A percentile compares a stretch with the other conserved stretches of the same genome.
Conservation (phyloP, 1,140 invertebrate genomes). For the Lordiphosa mommai region DNA sequence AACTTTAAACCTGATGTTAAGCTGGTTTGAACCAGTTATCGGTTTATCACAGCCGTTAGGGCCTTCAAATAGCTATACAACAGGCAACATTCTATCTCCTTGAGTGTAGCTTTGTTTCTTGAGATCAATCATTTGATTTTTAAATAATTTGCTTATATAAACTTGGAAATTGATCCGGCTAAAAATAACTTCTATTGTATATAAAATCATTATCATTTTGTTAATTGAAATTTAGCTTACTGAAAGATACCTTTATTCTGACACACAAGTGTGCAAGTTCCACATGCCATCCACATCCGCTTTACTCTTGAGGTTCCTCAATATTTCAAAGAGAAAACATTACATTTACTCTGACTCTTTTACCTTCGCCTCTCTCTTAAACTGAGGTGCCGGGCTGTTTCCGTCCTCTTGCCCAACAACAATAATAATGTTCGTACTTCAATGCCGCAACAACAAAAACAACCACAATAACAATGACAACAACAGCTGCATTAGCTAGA, state of each 20-base stretch:
- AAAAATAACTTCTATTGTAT: no score
- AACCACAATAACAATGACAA: constrained; percentile 22
- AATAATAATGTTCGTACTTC: constrained; percentile 21
- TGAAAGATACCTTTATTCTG: background rate
- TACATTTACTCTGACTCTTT: constrained; percentile 4
- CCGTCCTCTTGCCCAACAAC: constrained; percentile 38
- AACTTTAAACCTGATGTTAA: no score
- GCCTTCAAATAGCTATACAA: no score
- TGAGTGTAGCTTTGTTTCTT: no score
- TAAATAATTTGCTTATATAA: no score
- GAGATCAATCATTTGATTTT: no score
- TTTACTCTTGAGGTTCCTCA: background rate
- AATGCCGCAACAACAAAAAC: constrained; percentile 39
- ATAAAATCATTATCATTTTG: no score
- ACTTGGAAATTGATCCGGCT: no score
- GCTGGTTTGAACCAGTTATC: no score
- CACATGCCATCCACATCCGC: constrained; percentile 25
- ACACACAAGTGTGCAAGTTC: background rate
- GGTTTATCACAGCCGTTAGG: no score
- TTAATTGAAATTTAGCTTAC: no score
- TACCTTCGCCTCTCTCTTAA: constrained; percentile 15
- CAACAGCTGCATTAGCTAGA: constrained; percentile 58
- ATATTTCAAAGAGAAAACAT: background rate
- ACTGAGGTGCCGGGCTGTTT: constrained; percentile 9
- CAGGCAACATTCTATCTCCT: no score